phyloP scores from a whole-genome alignment of 2,888 invertebrate species.

The Osedax fenrisi region DNA sequence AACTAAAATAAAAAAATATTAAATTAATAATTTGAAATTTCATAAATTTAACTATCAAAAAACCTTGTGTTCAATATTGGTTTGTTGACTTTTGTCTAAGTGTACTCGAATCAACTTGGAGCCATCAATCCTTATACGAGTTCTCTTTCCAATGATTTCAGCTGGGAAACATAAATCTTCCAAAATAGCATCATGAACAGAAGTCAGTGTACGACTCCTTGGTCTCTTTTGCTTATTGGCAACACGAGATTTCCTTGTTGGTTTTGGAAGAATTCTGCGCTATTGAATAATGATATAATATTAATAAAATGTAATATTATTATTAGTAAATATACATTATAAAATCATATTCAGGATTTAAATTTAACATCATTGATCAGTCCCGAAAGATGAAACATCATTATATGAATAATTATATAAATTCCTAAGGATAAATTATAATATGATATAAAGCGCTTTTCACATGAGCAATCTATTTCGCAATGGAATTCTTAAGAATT shows the following conservation, averaged over 20 bases:
- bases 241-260: slow-evolving; percentile 77
- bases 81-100: slow-evolving; percentile 83
- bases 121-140: slow-evolving; percentile 86
- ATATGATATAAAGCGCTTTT: too few species aligned
- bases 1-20: slow-evolving; percentile 58
- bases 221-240: slow-evolving; percentile 66
- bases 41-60: slow-evolving; percentile 34
- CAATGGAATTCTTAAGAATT: too few species aligned
- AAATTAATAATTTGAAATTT: background rate
- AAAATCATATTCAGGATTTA: background rate
- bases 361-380: slow-evolving; percentile 3
- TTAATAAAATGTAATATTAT: background rate
- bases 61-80: slow-evolving; percentile 98
- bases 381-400: background rate
- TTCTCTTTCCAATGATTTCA: slow-evolving; percentile 95
- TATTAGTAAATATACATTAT: background rate
- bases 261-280: slow-evolving; percentile 91
- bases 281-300: slow-evolving; percentile 52
- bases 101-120: slow-evolving; percentile 91
- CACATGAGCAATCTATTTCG: too few species aligned
- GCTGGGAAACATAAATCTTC: slow-evolving; percentile 96
- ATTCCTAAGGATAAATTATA: too few species aligned
- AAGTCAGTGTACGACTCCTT: slow-evolving; percentile 75
- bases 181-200: slow-evolving; percentile 90
- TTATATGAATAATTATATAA: background rate